A percentile compares a stretch with the other conserved stretches of the same genome.
Evolutionary conservation across 1,140 invertebrate genomes (phyloP).

Genomic region (Ridgeia piscesae): DNA sequence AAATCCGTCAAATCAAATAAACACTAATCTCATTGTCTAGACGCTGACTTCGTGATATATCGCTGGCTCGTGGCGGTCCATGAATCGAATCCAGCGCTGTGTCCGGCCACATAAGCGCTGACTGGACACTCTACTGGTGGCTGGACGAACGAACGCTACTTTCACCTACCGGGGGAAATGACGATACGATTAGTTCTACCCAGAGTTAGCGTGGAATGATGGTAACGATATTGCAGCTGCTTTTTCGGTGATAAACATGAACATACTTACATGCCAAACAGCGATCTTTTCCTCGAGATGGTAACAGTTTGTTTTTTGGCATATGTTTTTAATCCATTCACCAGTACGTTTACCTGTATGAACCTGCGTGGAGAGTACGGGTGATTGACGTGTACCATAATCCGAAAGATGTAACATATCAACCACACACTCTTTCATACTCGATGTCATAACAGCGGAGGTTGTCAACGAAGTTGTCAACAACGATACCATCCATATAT

Average conservation of each 20-base stretch:
- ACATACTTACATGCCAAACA: not conserved
- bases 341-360: too few species aligned
- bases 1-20: constrained; percentile 6
- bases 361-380: not conserved
- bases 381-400: not conserved
- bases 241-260: not conserved
- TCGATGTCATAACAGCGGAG: too few species aligned
- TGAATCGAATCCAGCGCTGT: not conserved
- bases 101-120: not conserved
- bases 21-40: constrained; percentile 5
- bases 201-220: not conserved
- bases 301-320: too few species aligned
- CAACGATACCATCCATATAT: not conserved
- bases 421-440: too few species aligned
- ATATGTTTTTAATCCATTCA: too few species aligned
- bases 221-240: not conserved
- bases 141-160: not conserved
- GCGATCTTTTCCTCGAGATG: too few species aligned
- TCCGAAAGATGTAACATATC: not conserved
- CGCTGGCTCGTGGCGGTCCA: not conserved
- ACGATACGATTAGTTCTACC: not conserved
- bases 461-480: not conserved
- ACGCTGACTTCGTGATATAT: not conserved
- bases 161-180: not conserved
- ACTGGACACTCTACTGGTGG: not conserved